Evolutionary conservation across 2,888 invertebrate species (phyloP), one percentile per base, ranked within the genome.

Genomic region (Belgica antarctica): DNA sequence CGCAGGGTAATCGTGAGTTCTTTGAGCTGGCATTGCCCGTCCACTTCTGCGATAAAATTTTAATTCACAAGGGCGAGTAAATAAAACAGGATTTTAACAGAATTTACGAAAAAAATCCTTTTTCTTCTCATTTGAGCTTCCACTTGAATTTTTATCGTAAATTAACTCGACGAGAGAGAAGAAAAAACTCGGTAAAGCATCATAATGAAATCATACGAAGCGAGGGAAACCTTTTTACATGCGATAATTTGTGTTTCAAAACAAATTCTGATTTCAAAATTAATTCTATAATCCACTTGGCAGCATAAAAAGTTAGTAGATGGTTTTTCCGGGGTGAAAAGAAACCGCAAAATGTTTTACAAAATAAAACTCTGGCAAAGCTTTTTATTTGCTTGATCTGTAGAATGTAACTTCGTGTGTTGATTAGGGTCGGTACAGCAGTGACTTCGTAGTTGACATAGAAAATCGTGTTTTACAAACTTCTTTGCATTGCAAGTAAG

Each of bases 11-110:
- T 59, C 22, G 27, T 1, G 22, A 8, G 57, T 19, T 59, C 27
- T 59, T 27, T 27, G 27, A 52, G 41, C 52, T 3, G 22, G 52
- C 19, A n/a, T 52, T 52, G 17, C 12, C 52, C 22, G 8, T 52
- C 52, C 52, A 2, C 52, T 12, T 17, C 19, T 3, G 12, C 41
- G 41, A 52, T 59, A 8, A 59, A 59, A 59, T 59, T 59, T 59
- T 59, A 59, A 59, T 59, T 59, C 27, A 59, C 59, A 59, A 59
- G 27, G 25, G 25, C 59, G 59, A 59, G 25, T 59, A 59, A 59
- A 59, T 59, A 59, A 59, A 59, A 25, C 27, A 59, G 59, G 27
- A 27, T 59, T n/a, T 59, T 27, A 27, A 24, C n/a, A n/a, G n/a
- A n/a, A n/a, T n/a, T n/a, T n/a, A n/a, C n/a, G n/a, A n/a, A n/a